These are phyloP conservation scores for Brachionus sp. DNA, from an alignment of 1,140 invertebrate genomes.

Conservation along the genomic window DNA sequence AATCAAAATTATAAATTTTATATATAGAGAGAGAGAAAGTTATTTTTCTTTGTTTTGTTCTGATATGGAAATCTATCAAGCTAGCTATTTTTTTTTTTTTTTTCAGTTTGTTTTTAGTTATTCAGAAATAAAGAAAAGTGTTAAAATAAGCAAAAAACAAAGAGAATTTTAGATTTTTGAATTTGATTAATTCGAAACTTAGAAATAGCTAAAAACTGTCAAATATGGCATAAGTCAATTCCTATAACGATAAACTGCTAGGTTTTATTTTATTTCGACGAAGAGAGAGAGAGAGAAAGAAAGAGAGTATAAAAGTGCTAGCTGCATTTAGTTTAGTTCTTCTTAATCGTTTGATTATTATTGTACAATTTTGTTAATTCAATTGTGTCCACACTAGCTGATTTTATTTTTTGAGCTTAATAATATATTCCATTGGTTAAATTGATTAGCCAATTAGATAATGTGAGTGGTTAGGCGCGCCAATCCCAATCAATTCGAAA, in stretches of 20 bases:
- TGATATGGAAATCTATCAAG: neutral
- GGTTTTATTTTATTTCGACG: too few species aligned
- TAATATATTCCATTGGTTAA: too few species aligned
- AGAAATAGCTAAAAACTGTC: conserved; percentile 32
- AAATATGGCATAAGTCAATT: conserved; percentile 4
- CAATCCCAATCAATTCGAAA: neutral
- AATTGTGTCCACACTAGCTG: neutral
- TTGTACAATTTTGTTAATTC: neutral
- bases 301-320: neutral
- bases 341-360: neutral
- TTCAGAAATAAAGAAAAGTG: neutral
- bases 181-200: conserved; percentile 10
- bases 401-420: too few species aligned
- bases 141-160: neutral
- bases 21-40: too few species aligned
- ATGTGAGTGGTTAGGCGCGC: neutral
- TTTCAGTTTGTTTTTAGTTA: neutral
- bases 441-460: conserved; percentile 8
- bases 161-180: neutral
- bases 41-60: neutral
- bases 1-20: too few species aligned
- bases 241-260: conserved; percentile 12
- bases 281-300: too few species aligned
- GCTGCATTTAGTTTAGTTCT: neutral
- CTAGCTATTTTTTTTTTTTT: too few species aligned